phyloP scores from a whole-genome alignment of 2,113 vertebrate species.

The Anthoscopus minutus region DNA sequence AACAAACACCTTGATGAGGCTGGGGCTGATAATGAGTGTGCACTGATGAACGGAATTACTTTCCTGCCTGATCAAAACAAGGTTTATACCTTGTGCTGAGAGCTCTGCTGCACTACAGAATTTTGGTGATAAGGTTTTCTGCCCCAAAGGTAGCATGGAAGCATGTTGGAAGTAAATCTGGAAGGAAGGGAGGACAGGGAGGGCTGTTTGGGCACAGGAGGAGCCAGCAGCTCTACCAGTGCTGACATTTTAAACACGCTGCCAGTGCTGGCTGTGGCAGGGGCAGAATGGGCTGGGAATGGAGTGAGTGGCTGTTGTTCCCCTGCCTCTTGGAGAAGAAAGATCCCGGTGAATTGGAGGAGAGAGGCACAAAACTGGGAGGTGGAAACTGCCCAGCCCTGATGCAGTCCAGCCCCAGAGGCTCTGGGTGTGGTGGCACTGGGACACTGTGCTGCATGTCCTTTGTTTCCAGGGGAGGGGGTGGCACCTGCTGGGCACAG shows the following conservation, averaged over 20 bases:
- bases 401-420: background rate
- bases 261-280: rapidly evolving
- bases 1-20: constrained; percentile 21
- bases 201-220: background rate
- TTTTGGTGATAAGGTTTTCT: background rate
- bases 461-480: background rate
- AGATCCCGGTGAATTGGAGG: background rate
- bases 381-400: background rate
- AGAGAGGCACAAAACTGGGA: background rate
- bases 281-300: background rate
- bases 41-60: background rate
- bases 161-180: background rate
- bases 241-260: background rate
- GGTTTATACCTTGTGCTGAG: background rate
- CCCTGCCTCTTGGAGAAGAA: background rate
- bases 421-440: rapidly evolving
- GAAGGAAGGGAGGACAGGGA: background rate
- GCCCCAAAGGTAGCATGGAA: background rate
- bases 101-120: background rate
- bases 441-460: rapidly evolving
- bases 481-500: background rate
- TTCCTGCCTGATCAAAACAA: background rate
- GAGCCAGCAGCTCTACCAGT: background rate
- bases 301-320: background rate
- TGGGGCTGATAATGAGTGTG: background rate